Conservation (phyloP, 2,888 invertebrate species). For the Harpagoxenus sublaevis region DNA sequence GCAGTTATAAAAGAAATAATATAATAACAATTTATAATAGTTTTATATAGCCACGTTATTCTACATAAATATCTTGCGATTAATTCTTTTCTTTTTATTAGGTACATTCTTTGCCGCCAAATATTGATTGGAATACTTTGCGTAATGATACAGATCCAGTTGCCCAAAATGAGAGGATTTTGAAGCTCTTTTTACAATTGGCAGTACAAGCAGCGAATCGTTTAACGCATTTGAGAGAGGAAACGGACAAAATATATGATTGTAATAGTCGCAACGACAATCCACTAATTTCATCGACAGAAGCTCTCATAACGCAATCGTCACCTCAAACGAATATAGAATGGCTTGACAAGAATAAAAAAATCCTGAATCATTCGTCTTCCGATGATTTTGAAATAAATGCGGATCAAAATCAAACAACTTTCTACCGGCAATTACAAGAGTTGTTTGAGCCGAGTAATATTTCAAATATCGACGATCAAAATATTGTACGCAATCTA, state of each 20-base stretch:
- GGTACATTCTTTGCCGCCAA: slow-evolving; percentile 41
- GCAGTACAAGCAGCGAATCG: slow-evolving; percentile 18
- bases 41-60: neutral
- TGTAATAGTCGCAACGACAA: neutral
- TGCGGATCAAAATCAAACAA: slow-evolving; percentile 4
- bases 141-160: slow-evolving; percentile 25
- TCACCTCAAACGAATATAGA: neutral
- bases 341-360: neutral
- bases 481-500: neutral
- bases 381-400: neutral
- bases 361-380: neutral
- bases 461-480: neutral
- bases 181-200: slow-evolving; percentile 37
- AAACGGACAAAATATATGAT: neutral
- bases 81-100: slow-evolving; percentile 12
- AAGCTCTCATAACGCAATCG: neutral
- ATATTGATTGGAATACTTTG: slow-evolving; percentile 1
- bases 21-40: neutral
- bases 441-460: neutral
- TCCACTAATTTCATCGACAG: neutral
- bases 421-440: neutral
- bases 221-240: slow-evolving; percentile 16
- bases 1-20: neutral
- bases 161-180: slow-evolving; percentile 18
- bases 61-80: neutral